Evolutionary conservation across 35 echinoderm and acorn worm species (phyloP).

Genomic region (Chiridota heheva): DNA sequence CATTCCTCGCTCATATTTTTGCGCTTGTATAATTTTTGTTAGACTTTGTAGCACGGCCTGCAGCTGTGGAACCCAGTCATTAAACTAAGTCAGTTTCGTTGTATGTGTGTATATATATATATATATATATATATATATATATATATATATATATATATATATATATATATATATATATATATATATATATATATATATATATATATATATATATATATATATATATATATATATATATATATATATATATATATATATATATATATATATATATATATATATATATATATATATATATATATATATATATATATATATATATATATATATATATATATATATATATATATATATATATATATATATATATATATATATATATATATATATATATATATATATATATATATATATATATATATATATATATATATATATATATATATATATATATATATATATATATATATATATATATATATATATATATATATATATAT

Average conservation of each 20-base stretch:
- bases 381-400: background rate
- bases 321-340: background rate
- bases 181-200: background rate
- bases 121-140: constrained; percentile 2
- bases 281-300: background rate
- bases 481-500: background rate
- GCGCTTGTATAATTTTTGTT: no score
- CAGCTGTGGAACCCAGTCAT: no score
- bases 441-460: background rate
- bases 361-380: constrained; percentile 2
- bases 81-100: background rate
- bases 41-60: no score
- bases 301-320: background rate
- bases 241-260: background rate
- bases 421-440: background rate
- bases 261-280: background rate
- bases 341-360: background rate
- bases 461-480: background rate
- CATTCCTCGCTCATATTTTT: no score
- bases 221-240: background rate
- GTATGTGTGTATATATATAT: constrained; percentile 3
- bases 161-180: background rate
- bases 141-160: background rate
- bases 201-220: background rate
- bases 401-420: background rate